These are phyloP conservation scores for Drosophila oshimai DNA, from an alignment of 1,140 invertebrate genomes.

Conservation along the genomic window DNA sequence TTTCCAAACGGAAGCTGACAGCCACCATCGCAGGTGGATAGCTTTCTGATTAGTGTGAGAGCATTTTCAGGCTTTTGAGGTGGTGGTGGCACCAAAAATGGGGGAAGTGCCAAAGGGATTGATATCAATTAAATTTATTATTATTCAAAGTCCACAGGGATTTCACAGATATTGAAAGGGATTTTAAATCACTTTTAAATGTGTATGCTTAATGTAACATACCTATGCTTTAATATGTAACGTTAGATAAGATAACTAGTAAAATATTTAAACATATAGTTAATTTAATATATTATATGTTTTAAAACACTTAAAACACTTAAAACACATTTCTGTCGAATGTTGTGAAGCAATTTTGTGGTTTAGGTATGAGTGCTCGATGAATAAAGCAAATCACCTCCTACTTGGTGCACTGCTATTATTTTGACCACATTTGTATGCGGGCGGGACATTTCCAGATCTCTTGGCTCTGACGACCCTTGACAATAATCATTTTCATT, in stretches of 20 bases:
- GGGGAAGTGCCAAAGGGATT: neutral
- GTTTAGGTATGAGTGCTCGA: neutral
- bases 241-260: no score
- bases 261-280: no score
- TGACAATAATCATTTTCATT: slow-evolving; percentile 76
- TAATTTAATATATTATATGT: no score
- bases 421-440: slow-evolving; percentile 24
- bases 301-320: no score
- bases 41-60: slow-evolving; percentile 63
- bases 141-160: neutral
- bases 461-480: slow-evolving; percentile 48
- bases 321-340: no score
- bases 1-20: slow-evolving; percentile 65
- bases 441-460: slow-evolving; percentile 2
- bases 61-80: slow-evolving; percentile 20
- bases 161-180: no score
- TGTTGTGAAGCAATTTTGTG: no score
- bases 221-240: no score
- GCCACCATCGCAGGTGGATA: slow-evolving; percentile 24
- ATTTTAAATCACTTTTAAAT: no score
- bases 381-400: neutral
- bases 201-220: no score
- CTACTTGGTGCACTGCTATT: neutral
- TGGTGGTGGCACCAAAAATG: neutral
- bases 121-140: neutral